Conservation (phyloP, 2,888 invertebrate genomes). For the Trissolcus brochymenae region DNA sequence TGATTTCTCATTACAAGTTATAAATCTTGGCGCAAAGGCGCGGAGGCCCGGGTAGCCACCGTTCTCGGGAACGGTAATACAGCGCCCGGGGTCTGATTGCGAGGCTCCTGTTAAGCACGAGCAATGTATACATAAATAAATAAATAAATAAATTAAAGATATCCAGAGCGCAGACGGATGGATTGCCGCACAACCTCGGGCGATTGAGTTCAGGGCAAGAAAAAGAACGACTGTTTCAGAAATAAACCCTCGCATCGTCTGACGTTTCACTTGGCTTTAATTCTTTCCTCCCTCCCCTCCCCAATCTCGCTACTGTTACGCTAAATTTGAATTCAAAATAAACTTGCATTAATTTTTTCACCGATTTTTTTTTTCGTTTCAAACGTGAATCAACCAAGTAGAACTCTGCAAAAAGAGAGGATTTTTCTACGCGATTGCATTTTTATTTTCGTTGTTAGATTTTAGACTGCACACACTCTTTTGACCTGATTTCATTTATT, state of each 20-base stretch:
- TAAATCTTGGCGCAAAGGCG: constrained; percentile 70
- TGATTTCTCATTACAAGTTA: constrained; percentile 76
- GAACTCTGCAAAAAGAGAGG: background rate
- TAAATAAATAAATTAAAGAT: constrained; percentile 58
- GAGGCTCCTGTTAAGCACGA: constrained; percentile 57
- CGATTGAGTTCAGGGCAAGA: constrained; percentile 34
- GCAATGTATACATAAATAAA: constrained; percentile 61
- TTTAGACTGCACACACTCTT: constrained; percentile 5
- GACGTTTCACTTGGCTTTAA: constrained; percentile 47
- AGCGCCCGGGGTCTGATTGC: constrained; percentile 63
- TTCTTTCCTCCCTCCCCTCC: constrained; percentile 26
- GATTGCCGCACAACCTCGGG: constrained; percentile 28
- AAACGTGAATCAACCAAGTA: no score
- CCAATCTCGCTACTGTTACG: constrained; percentile 44
- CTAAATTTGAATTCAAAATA: constrained; percentile 40
- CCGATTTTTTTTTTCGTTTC: no score
- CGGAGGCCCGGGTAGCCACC: constrained; percentile 42
- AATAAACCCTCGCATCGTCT: constrained; percentile 41
- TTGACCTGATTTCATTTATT: constrained; percentile 65
- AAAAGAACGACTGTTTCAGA: constrained; percentile 36
- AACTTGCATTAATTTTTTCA: background rate
- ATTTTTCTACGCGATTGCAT: background rate
- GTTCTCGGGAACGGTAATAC: constrained; percentile 44
- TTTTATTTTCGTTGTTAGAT: constrained; percentile 23
- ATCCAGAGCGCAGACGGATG: constrained; percentile 41